phyloP scores from a whole-genome alignment of 2,797 vertebrate genomes.

The Denticeps clupeoides region DNA sequence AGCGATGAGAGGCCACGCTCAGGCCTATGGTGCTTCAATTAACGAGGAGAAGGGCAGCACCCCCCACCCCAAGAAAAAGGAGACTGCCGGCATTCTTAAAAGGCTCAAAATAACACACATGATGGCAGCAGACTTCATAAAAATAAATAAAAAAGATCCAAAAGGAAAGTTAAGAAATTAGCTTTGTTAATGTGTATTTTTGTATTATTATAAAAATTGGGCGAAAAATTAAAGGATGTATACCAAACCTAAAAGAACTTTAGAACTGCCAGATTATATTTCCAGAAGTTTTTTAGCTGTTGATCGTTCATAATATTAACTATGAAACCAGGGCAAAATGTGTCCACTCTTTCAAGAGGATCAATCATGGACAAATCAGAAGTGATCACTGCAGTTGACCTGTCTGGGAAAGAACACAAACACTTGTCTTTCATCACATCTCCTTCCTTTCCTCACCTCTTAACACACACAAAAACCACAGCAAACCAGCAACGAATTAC shows the following conservation, averaged over 20 bases:
- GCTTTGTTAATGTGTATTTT: too few relatives aligned
- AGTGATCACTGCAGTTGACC: too few relatives aligned
- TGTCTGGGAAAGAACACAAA: slow-evolving; percentile 31
- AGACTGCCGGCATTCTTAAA: slow-evolving; percentile 20
- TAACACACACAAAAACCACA: slow-evolving; percentile 16
- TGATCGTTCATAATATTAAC: slow-evolving; percentile 36
- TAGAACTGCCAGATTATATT: slow-evolving; percentile 36
- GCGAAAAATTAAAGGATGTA: too few relatives aligned
- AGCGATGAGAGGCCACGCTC: slow-evolving; percentile 31
- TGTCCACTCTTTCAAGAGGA: too few relatives aligned
- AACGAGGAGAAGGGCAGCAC: slow-evolving; percentile 20
- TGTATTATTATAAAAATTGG: too few relatives aligned
- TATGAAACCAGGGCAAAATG: slow-evolving; percentile 18
- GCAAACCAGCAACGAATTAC: too few relatives aligned
- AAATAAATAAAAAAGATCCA: too few relatives aligned
- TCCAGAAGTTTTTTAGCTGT: slow-evolving; percentile 29
- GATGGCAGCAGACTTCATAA: too few relatives aligned
- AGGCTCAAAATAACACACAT: too few relatives aligned
- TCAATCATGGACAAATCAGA: too few relatives aligned
- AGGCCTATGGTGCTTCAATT: slow-evolving; percentile 21
- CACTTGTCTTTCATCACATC: neutral
- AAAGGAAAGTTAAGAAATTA: too few relatives aligned
- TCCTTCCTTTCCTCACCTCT: slow-evolving; percentile 16
- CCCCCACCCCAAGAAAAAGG: slow-evolving; percentile 12
- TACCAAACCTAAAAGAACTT: slow-evolving; percentile 17